A percentile compares a stretch with the other conserved stretches of the same genome.
Conservation (phyloP, 2,797 vertebrate species). For the Alectoris magna region DNA sequence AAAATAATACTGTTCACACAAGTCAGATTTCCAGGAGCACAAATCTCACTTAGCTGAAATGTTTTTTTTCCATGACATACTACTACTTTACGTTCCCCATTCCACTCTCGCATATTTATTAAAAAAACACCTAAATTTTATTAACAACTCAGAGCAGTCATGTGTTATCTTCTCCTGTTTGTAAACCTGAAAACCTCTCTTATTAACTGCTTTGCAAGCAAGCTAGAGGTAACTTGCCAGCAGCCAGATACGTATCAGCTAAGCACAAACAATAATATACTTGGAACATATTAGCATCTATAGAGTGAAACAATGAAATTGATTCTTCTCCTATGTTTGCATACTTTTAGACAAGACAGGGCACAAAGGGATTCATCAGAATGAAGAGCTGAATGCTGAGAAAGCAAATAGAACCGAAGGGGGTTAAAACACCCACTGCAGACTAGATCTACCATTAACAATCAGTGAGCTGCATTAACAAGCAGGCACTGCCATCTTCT, state of each 20-base stretch:
- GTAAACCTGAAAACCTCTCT: constrained; percentile 12
- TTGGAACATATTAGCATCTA: accelerated
- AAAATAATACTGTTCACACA: neutral
- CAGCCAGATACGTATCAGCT: neutral
- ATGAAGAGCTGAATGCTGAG: neutral
- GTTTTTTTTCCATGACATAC: neutral
- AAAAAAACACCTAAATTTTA: neutral
- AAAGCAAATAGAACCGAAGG: neutral
- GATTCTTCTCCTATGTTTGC: neutral
- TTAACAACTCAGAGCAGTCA: neutral
- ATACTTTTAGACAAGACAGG: neutral
- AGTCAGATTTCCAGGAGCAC: neutral
- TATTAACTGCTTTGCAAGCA: neutral
- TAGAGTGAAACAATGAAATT: neutral
- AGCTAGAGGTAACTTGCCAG: neutral
- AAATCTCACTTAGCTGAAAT: accelerated
- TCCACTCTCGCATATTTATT: neutral
- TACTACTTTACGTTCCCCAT: neutral
- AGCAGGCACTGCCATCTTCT: neutral
- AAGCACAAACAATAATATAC: neutral
- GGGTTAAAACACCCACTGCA: neutral
- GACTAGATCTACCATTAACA: neutral
- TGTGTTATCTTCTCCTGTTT: neutral
- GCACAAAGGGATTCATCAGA: neutral
- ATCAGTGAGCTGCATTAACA: neutral